Base-by-base conservation (phyloP, 2,797 vertebrate species). In the Spinus pinus region DNA sequence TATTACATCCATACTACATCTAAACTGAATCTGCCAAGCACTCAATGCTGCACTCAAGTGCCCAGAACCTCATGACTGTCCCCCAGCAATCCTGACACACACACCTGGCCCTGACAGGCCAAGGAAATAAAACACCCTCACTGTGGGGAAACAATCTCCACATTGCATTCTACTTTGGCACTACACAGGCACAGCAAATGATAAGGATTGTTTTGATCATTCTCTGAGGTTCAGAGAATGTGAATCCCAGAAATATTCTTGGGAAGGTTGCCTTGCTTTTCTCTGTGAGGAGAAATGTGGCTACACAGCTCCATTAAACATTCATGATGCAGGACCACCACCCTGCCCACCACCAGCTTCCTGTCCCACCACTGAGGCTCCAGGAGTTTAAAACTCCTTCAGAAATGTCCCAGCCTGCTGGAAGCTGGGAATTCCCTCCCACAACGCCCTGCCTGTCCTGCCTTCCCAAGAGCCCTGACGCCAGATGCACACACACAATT, bases 401-500 rank as follows among this genome's bases (percentile, higher is more conserved):
- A 11, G 44, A 88, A 73, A 60, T 35, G 19, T 46, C 64, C n/a
- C 8, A 31, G 62, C 42, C 62, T 0, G 2, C 74, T 67, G 79
- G 54, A 88, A 33, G 6, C 21, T 1, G 0, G 81, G 83, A 89
- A 93, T 93, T 78, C 24, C 53, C 60, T 73, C 51, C 57, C 3
- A 2, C 20, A 22, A 44, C 65, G 67, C 1, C 41, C 79, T n/a
- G 82, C 82, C 42, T 1, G 2, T 23, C 50, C 79, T 94, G 74
- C 71, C 81, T 61, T 60, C 70, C 69, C 24, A 92, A 13, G 47
- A 31, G n/a, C 89, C 17, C 83, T 20, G 81, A 22, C 24, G 14
- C 86, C 7, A 12, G 54, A 2, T 54, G 88, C 84, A 92, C 92
- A 54, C 70, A 73, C 91, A 89, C 93, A 90, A 84, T 95, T 88